Conservation (phyloP, 2,797 vertebrate species). For the Onychomys leucogaster region DNA sequence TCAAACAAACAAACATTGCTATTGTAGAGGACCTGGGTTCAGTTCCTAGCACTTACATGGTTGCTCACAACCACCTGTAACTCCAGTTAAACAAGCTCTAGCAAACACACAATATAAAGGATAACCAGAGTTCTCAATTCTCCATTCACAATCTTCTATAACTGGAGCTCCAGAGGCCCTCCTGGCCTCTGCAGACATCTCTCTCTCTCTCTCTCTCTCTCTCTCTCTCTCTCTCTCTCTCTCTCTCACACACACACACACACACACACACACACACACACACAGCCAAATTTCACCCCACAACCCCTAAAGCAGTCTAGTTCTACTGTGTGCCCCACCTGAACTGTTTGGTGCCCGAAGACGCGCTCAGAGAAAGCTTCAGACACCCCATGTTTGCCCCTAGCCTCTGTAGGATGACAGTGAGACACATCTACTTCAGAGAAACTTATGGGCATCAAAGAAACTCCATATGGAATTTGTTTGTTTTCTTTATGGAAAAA, state of each 20-base stretch:
- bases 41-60: background rate
- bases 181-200: background rate
- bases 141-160: background rate
- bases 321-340: background rate
- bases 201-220: too few species aligned
- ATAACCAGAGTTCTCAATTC: background rate
- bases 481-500: background rate
- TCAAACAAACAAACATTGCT: background rate
- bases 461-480: background rate
- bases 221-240: too few species aligned
- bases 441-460: background rate
- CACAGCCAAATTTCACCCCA: background rate
- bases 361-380: background rate
- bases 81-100: background rate
- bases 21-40: background rate
- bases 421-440: background rate
- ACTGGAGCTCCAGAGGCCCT: background rate
- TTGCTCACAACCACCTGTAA: background rate
- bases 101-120: background rate
- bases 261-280: background rate
- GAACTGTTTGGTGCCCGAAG: too few species aligned
- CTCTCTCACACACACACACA: too few species aligned
- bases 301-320: background rate
- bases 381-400: background rate
- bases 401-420: background rate